Evolutionary conservation across 92 coral and sea anemone species (phyloP).

Genomic region (Virgularia gustaviana): DNA sequence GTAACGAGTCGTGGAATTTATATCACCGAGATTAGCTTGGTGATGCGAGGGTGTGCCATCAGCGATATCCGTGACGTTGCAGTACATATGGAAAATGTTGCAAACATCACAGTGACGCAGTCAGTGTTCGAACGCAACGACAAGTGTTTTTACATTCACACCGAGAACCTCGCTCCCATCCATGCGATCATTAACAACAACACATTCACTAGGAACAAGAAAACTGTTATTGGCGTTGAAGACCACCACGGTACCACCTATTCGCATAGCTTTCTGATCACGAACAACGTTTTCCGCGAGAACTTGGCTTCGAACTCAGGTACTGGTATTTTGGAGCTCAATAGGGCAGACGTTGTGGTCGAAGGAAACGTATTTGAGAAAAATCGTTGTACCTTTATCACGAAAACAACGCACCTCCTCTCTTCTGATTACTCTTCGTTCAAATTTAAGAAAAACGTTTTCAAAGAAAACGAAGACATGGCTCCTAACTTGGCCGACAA

Average conservation of each 20-base stretch:
- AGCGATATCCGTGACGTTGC: no score
- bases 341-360: conserved; percentile 18
- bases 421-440: neutral
- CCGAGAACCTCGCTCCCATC: neutral
- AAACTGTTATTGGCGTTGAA: neutral
- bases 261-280: neutral
- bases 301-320: conserved; percentile 22
- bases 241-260: neutral
- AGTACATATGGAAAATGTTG: neutral
- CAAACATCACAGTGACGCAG: neutral
- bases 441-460: conserved; percentile 42
- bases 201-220: neutral
- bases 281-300: conserved; percentile 35
- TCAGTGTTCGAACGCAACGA: neutral
- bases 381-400: conserved; percentile 31
- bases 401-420: conserved; percentile 1
- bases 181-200: neutral
- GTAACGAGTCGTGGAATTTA: no score
- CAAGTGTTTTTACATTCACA: no score
- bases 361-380: conserved; percentile 35
- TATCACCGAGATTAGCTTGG: no score
- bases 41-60: no score
- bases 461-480: conserved; percentile 22
- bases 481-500: neutral
- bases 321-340: conserved; percentile 40